Evolutionary conservation across 2,797 vertebrate species (phyloP), one percentile per base, ranked within the genome.

Genomic region (Lemur catta): DNA sequence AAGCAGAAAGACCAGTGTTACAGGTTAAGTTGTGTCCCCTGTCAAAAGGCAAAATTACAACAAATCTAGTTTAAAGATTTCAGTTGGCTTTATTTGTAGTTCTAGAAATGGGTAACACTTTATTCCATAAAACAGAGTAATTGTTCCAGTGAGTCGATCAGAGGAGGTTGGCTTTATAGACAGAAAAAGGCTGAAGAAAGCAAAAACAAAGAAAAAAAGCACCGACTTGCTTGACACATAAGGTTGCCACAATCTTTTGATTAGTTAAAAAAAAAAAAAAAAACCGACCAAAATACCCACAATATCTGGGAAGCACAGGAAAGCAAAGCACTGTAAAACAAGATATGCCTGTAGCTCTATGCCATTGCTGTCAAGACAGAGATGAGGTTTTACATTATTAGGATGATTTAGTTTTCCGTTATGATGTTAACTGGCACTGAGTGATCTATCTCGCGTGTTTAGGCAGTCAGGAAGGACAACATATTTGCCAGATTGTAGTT

Each of bases 321-420:
- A 52, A 52, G 18, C 22, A 13, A 52, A 76, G 50, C 48, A 48
- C 46, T 50, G 7, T 50, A 20, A 50, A 78, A 35, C 50, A 50
- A 78, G 48, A 12, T 78, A 24, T 78, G 48, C 48, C 50, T n/a
- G 75, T 63, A 57, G 59, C 22, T 87, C 41, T 46, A 28, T 11
- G 74, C 82, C 18, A 15, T 57, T 71, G 61, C 69, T 87, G 2
- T 67, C 82, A 79, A 91, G 43, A 80, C 30, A 85, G 59, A 78
- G 67, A 69, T 22, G 28, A 80, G 30, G 9, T 14, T 65, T 96
- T 82, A 38, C 14, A 71, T 89, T 57, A 35, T 57, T 78, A 90
- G 57, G 38, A 55, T 93, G 57, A 59, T 79, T 84, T 79, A 79
- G 74, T 69, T 94, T 95, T 91, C 28, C 78, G 13, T 89, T 92